Base-by-base conservation (phyloP, 2,888 invertebrate species). In the Tetranychus truncatus region DNA sequence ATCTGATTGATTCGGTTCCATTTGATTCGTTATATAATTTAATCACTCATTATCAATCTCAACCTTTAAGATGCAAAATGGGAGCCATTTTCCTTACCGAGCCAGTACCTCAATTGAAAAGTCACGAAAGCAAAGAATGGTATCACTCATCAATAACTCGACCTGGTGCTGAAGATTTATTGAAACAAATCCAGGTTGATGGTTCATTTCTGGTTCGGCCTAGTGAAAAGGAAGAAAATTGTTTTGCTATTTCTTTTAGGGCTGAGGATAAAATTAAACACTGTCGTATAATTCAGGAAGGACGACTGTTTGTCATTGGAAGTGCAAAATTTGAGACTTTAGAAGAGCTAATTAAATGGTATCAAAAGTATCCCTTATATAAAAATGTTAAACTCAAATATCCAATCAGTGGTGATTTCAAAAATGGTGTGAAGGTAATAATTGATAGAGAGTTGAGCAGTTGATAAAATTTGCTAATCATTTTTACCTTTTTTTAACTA, bases 191-290 rank as follows among this genome's bases (percentile, higher is more conserved):
- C 66, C 89, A 89, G 76, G 88, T 88, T 6, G 94, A 97, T 81
- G 97, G 97, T 0, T 94, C 96, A 0, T 99, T 95, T 84, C 85
- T 99, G 65, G 93, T 99, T 8, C 85, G 99, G 75, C 91, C 91
- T 5, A 93, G 92, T 81, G 92, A 92, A 80, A 90, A 91, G 79
- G 94, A 94, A 78, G 84, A 85, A 0, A 88, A 89, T 79, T 90
- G 90, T 1, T 95, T 90, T 83, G 93, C 95, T 18, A 91, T 99
- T 79, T 95, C 95, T 77, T 97, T 97, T 83, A 89, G 94, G 81
- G 91, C 91, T 3, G 93, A 93, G 80, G 91, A 89, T 74, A 91
- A 93, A 83, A 95, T 96, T 78, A 97, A 97, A 83, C 97, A 99
- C 82, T 99, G 96, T 83, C 88, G 95, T 74, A 91, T 99, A 77